phyloP scores from a whole-genome alignment of 2,888 invertebrate species.

The Thumatha senex region DNA sequence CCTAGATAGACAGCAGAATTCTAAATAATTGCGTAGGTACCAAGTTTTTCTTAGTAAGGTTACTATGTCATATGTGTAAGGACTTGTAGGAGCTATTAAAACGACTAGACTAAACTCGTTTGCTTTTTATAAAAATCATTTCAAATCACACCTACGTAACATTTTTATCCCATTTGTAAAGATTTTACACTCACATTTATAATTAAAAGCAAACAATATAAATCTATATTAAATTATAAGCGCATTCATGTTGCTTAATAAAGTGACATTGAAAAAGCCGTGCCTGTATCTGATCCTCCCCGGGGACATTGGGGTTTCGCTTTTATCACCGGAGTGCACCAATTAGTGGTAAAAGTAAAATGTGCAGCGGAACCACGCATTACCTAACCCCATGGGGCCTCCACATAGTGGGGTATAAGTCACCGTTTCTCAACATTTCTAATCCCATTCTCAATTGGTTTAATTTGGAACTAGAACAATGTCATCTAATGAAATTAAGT shows the following conservation, averaged over 20 bases:
- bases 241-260: conserved; percentile 60
- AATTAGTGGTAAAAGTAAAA: conserved; percentile 81
- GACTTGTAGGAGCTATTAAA: no score
- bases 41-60: no score
- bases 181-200: not conserved
- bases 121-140: no score
- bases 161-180: not conserved
- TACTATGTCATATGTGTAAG: no score
- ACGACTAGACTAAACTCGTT: no score
- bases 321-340: conserved; percentile 71
- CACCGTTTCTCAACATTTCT: conserved; percentile 7
- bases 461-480: not conserved
- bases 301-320: conserved; percentile 62
- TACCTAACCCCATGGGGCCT: conserved; percentile 60
- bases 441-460: not conserved
- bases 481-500: not conserved
- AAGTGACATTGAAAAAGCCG: conserved; percentile 73
- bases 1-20: no score
- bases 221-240: conserved; percentile 32
- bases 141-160: no score
- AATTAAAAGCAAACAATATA: conserved; percentile 20
- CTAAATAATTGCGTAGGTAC: no score
- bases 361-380: conserved; percentile 78
- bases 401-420: not conserved
- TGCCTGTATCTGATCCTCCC: conserved; percentile 59